A percentile compares a stretch with the other conserved stretches of the same genome.
These are phyloP conservation scores for Ammodramus savannarum DNA, from an alignment of 2,113 vertebrate species.

Conservation along the genomic window DNA sequence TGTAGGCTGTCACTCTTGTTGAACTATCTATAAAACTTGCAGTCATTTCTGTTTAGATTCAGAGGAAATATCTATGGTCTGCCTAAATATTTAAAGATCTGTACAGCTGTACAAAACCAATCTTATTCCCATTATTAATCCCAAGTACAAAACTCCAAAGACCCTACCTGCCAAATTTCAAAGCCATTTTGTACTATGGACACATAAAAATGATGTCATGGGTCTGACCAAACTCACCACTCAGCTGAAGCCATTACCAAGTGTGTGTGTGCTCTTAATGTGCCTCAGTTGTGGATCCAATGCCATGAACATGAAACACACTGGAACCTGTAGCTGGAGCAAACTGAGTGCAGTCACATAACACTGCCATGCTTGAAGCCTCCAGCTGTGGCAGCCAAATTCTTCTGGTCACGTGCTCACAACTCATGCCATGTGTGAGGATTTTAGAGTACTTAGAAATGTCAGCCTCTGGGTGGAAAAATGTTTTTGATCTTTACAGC, in stretches of 20 bases:
- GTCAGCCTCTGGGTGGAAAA: background rate
- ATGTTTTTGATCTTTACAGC: background rate
- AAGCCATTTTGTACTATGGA: background rate
- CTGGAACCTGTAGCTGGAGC: background rate
- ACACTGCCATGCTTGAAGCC: background rate
- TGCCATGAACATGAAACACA: background rate
- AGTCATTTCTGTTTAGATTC: background rate
- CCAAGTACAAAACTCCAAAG: background rate
- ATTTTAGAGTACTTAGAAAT: background rate
- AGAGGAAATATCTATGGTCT: background rate
- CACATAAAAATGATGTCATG: background rate
- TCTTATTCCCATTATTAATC: background rate
- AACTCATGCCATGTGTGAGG: background rate
- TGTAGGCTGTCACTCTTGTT: background rate
- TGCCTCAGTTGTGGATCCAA: background rate
- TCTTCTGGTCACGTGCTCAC: background rate
- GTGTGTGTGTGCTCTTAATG: background rate
- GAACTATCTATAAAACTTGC: background rate
- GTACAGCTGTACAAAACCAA: background rate
- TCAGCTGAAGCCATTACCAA: background rate
- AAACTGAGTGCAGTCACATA: background rate
- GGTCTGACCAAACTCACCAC: background rate
- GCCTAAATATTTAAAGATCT: background rate
- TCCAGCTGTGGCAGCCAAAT: background rate
- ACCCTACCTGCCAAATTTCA: background rate